Evolutionary conservation across 2,797 vertebrate genomes (phyloP).

Genomic region (Adrianichthys oophorus): DNA sequence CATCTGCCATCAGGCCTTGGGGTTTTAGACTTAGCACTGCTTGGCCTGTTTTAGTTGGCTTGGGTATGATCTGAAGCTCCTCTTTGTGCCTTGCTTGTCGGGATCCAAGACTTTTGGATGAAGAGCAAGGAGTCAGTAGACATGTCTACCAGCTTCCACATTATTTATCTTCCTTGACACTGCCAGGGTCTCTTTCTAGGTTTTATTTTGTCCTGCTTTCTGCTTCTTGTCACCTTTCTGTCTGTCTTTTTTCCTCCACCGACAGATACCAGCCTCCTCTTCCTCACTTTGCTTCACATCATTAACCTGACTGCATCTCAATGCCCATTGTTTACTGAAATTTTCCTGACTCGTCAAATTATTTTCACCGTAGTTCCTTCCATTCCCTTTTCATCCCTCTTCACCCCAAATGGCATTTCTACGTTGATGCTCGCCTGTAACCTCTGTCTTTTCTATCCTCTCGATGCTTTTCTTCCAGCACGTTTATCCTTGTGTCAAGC

Average conservation of each 20-base stretch:
- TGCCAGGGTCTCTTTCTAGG: constrained; percentile 18
- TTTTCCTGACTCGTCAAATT: constrained; percentile 1
- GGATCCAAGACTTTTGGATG: constrained; percentile 11
- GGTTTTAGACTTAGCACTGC: constrained; percentile 16
- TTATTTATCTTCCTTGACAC: constrained; percentile 31
- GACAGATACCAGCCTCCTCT: constrained; percentile 20
- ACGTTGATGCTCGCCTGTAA: constrained; percentile 21
- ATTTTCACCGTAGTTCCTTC: background rate
- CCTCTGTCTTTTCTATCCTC: constrained; percentile 20
- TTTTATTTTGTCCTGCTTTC: constrained; percentile 21
- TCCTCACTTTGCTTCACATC: constrained; percentile 10
- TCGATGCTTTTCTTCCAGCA: constrained; percentile 8
- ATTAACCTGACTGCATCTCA: background rate
- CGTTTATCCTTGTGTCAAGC: constrained; percentile 33
- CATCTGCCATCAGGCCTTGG: constrained; percentile 38
- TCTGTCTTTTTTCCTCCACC: constrained; percentile 4
- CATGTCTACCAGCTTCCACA: constrained; percentile 37
- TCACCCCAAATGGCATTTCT: background rate
- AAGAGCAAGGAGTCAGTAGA: constrained; percentile 24
- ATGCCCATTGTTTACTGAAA: background rate
- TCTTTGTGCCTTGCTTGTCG: constrained; percentile 38
- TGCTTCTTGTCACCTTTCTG: constrained; percentile 33
- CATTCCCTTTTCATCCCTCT: background rate
- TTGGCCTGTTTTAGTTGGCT: constrained; percentile 13
- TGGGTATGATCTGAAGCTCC: constrained; percentile 16